phyloP scores from a whole-genome alignment of 1,140 invertebrate species.

The Thaumetopoea pityocampa region DNA sequence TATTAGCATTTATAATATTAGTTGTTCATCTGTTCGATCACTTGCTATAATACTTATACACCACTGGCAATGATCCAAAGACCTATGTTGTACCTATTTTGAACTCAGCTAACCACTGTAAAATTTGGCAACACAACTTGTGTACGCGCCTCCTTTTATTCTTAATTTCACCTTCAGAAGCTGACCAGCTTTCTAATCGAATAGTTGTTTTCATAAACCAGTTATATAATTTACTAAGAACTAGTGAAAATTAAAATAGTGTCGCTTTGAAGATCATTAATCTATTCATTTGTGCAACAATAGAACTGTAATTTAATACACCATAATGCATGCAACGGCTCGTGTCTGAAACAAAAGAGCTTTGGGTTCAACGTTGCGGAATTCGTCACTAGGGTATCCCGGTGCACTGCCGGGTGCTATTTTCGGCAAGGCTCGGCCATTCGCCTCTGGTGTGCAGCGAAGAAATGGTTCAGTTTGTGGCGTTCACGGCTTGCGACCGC shows the following conservation, averaged over 20 bases:
- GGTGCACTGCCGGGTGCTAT: constrained; percentile 69
- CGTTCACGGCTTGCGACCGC: constrained; percentile 47
- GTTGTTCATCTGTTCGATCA: constrained; percentile 10
- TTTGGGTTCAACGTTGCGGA: constrained; percentile 27
- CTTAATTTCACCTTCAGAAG: constrained; percentile 59
- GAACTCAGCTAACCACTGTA: constrained; percentile 27
- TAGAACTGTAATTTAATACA: constrained; percentile 23
- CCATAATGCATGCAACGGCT: constrained; percentile 27
- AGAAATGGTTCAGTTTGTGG: constrained; percentile 50
- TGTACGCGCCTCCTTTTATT: constrained; percentile 44
- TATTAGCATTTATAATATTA: neutral
- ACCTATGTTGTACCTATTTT: constrained; percentile 37
- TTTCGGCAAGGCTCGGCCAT: constrained; percentile 55
- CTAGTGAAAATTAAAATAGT: neutral
- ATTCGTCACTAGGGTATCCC: constrained; percentile 58
- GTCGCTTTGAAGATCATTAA: neutral
- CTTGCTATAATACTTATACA: constrained; percentile 29
- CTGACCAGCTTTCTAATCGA: constrained; percentile 20
- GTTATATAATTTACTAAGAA: neutral
- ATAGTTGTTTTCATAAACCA: constrained; percentile 5
- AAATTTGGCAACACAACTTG: constrained; percentile 57
- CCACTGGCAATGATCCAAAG: constrained; percentile 50
- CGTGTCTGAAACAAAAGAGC: constrained; percentile 36
- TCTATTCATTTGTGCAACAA: constrained; percentile 4
- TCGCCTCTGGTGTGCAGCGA: constrained; percentile 54